Conservation (phyloP, 2,113 vertebrate genomes). For the Muntiacus reevesi region DNA sequence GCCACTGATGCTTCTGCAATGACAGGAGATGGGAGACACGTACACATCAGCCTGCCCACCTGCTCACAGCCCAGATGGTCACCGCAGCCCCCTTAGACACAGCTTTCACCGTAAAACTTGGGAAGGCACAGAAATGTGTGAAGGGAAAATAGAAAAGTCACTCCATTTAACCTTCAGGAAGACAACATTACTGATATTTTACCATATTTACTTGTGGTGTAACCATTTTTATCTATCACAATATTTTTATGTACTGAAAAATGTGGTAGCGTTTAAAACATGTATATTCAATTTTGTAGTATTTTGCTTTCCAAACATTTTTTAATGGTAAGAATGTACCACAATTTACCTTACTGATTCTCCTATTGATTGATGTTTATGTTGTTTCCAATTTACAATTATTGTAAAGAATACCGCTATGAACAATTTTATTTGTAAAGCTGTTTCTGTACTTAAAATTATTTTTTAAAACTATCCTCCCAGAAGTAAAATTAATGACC, state of each 20-base stretch:
- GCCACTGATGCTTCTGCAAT: constrained; percentile 62
- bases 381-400: neutral
- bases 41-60: fast-evolving
- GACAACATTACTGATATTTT: neutral
- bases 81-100: no score
- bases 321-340: neutral
- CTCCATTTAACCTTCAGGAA: neutral
- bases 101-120: neutral
- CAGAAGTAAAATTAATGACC: neutral
- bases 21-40: neutral
- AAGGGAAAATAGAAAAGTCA: neutral
- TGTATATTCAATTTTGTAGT: neutral
- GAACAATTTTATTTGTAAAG: neutral
- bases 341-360: neutral
- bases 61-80: neutral
- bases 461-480: neutral
- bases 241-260: neutral
- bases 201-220: neutral
- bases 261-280: neutral
- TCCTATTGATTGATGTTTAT: neutral
- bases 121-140: neutral
- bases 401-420: neutral
- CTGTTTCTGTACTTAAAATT: neutral
- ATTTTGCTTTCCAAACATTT: neutral
- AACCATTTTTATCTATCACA: neutral